Evolutionary conservation across 1,140 invertebrate genomes (phyloP).

Genomic region (Rhyacophila brunnea): DNA sequence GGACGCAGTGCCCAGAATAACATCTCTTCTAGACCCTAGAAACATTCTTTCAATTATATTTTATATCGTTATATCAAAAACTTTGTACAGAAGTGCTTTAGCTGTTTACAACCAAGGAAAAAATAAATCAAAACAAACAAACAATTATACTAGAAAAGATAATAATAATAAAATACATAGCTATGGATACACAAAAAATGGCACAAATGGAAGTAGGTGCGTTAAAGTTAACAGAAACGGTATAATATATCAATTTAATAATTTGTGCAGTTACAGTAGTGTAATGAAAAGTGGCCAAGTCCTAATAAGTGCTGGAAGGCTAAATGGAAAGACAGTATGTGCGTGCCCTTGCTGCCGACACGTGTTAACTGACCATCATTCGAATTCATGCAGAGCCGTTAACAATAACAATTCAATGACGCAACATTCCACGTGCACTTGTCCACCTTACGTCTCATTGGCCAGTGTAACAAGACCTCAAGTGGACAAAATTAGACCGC

Average conservation of each 20-base stretch:
- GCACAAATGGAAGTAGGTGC: conserved; percentile 25
- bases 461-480: conserved; percentile 30
- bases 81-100: conserved; percentile 43
- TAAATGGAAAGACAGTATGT: conserved; percentile 41
- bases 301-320: conserved; percentile 25
- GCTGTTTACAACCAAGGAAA: conserved; percentile 25
- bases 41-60: conserved; percentile 72
- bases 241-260: conserved; percentile 33
- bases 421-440: conserved; percentile 48
- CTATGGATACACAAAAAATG: conserved; percentile 25
- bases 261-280: conserved; percentile 29
- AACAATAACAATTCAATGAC: conserved; percentile 60
- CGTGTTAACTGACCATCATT: conserved; percentile 55
- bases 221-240: conserved; percentile 32
- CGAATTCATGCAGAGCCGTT: conserved; percentile 52
- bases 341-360: conserved; percentile 56
- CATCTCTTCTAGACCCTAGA: conserved; percentile 68
- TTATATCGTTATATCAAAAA: conserved; percentile 60
- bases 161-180: conserved; percentile 25
- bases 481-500: conserved; percentile 40
- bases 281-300: conserved; percentile 31
- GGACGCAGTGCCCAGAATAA: conserved; percentile 85
- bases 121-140: conserved; percentile 18
- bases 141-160: conserved; percentile 21
- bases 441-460: conserved; percentile 36